These are phyloP conservation scores for Drosophila paulistorum DNA, from an alignment of 1,140 invertebrate species.

Conservation along the genomic window DNA sequence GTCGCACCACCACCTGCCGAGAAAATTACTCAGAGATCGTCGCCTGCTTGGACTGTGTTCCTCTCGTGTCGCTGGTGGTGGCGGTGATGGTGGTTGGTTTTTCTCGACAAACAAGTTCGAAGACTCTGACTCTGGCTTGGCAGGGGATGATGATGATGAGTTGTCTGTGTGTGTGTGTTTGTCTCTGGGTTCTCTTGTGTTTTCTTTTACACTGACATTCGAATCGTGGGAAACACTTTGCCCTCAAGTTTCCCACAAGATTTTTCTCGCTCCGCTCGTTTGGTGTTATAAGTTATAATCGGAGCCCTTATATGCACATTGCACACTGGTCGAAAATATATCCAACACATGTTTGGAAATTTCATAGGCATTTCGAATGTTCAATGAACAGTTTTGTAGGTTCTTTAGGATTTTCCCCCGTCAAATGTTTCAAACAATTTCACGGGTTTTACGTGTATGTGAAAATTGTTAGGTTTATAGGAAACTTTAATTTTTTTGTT, in stretches of 20 bases:
- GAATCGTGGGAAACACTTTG: conserved; percentile 83
- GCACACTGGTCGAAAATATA: conserved; percentile 64
- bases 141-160: conserved; percentile 72
- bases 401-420: conserved; percentile 45
- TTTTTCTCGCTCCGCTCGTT: conserved; percentile 81
- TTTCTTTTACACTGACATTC: conserved; percentile 79
- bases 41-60: conserved; percentile 17
- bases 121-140: conserved; percentile 43
- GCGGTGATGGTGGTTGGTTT: conserved; percentile 68
- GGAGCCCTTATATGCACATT: conserved; percentile 76
- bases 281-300: conserved; percentile 83
- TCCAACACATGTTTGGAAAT: conserved; percentile 51
- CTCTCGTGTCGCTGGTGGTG: no score
- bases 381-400: conserved; percentile 26
- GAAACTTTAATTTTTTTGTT: neutral
- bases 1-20: conserved; percentile 63
- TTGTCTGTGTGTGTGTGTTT: conserved; percentile 36
- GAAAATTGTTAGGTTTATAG: conserved; percentile 32
- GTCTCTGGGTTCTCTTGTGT: conserved; percentile 57
- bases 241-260: conserved; percentile 83
- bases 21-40: conserved; percentile 70
- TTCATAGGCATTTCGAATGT: conserved; percentile 3
- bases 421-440: conserved; percentile 28
- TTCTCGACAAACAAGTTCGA: conserved; percentile 71
- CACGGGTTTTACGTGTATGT: conserved; percentile 39